Evolutionary conservation across 2,113 vertebrate species (phyloP), one percentile per base, ranked within the genome.

Genomic region (Coryphaenoides rupestris): DNA sequence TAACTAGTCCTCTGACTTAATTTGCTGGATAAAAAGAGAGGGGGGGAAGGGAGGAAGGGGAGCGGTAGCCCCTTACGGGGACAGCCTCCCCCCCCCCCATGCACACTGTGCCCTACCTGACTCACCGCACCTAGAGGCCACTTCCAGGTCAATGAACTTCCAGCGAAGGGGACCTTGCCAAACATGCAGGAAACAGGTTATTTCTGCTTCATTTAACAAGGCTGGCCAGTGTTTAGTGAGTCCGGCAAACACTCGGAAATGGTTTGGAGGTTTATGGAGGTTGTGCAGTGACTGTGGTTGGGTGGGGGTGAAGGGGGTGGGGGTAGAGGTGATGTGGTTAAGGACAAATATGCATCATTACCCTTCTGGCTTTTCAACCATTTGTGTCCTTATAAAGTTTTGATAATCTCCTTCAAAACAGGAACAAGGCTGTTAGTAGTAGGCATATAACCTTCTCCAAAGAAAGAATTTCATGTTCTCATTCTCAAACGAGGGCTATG

Each of bases 81-180:
- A 88, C 82, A 78, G 73, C 67, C 50, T 69, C 76, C 77, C 70
- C 69, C 69, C 67, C 82, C 73, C 64, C 17, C 55, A 63, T 23
- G 13, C 84, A 66, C 80, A 69, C 60, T 3, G 5, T 33, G 60
- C 60, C 74, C 52, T 82, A 90, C 87, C 88, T 90, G 88, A 91
- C 87, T 91, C 90, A 91, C 82, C 53, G 69, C 83, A 88, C 84
- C 89, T 87, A 82, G 79, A 81, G 89, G 90, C 82, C 73, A 16
- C 85, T 89, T 86, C 85, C 81, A 88, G 86, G 82, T 90, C 90
- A 90, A 9, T 65, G 82, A 82, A 83, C 81, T 83, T 84, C 62
- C 70, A 81, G 73, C 70, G 12, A 59, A 69, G 61, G 82, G 65
- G 79, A 89, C 88, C 87, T 89, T 90, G 90, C 87, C 89, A 77